A percentile compares a stretch with the other conserved stretches of the same genome.
phyloP scores from a whole-genome alignment of 2,888 invertebrate species.

The Steinernema hermaphroditum region DNA sequence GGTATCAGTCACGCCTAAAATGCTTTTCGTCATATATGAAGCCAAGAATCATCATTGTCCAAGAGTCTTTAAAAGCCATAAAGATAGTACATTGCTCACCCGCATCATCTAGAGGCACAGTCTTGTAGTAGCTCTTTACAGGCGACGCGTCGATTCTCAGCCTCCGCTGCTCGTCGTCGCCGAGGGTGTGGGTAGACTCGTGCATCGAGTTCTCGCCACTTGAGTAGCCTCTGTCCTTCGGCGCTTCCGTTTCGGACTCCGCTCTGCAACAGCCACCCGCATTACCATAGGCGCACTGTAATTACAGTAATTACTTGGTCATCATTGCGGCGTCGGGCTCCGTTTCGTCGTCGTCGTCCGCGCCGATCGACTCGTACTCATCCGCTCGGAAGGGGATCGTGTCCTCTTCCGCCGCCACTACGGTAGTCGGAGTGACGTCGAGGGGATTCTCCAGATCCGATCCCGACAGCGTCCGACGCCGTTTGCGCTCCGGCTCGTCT shows the following conservation, averaged over 20 bases:
- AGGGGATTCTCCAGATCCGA: conserved; percentile 9
- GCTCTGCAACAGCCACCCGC: not conserved
- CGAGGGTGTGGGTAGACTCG: conserved; percentile 36
- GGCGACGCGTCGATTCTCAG: conserved; percentile 36
- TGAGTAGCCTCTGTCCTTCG: conserved; percentile 54
- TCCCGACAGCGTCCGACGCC: conserved; percentile 21
- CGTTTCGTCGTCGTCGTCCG: not conserved
- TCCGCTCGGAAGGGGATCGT: conserved; percentile 49
- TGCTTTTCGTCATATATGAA: no score
- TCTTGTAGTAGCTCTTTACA: conserved; percentile 49
- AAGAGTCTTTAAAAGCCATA: not conserved
- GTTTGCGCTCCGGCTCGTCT: conserved; percentile 15
- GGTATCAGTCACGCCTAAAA: conserved; percentile 17
- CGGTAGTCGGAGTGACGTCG: not conserved
- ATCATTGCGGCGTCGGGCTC: conserved; percentile 4
- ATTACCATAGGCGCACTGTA: not conserved
- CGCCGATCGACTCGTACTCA: conserved; percentile 45
- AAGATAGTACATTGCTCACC: no score
- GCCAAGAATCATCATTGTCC: no score
- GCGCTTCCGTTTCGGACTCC: conserved; percentile 2
- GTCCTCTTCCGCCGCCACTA: conserved; percentile 40
- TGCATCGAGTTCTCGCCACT: conserved; percentile 56
- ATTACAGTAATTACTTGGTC: conserved; percentile 19
- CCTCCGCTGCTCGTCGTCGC: conserved; percentile 4
- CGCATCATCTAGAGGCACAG: conserved; percentile 36